Percentiles rank a stretch among this genome's conserved stretches.
These are phyloP conservation scores for Zosterops hypoxanthus DNA, from an alignment of 2,113 vertebrate species.

Conservation along the genomic window DNA sequence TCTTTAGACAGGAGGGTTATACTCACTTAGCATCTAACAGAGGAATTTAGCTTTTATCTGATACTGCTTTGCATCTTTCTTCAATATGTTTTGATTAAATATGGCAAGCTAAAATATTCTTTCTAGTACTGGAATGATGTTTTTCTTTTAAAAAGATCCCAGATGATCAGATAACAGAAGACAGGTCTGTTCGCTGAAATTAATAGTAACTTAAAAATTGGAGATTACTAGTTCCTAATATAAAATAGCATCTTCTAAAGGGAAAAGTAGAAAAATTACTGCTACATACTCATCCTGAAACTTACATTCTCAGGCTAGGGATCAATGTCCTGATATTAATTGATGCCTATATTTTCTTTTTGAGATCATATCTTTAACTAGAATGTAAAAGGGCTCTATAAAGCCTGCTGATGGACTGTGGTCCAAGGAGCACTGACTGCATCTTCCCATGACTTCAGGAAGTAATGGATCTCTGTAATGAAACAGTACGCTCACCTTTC, in stretches of 20 bases:
- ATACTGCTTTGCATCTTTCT: conserved; percentile 22
- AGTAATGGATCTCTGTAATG: background rate
- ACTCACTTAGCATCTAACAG: background rate
- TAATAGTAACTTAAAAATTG: background rate
- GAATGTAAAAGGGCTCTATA: background rate
- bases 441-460: background rate
- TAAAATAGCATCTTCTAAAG: background rate
- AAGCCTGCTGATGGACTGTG: background rate
- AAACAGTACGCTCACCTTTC: conserved; percentile 29
- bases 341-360: background rate
- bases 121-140: background rate
- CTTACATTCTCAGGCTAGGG: background rate
- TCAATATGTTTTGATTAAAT: conserved; percentile 9
- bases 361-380: background rate
- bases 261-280: background rate
- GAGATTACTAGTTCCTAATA: background rate
- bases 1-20: background rate
- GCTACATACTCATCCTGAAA: background rate
- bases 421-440: background rate
- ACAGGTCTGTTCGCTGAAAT: background rate
- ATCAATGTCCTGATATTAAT: background rate
- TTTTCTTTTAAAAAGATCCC: conserved; percentile 24
- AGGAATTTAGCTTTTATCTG: background rate
- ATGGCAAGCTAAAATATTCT: conserved; percentile 22
- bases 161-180: conserved; percentile 4